Conservation (phyloP, 2,888 invertebrate species). For the Folsomia manolachei region DNA sequence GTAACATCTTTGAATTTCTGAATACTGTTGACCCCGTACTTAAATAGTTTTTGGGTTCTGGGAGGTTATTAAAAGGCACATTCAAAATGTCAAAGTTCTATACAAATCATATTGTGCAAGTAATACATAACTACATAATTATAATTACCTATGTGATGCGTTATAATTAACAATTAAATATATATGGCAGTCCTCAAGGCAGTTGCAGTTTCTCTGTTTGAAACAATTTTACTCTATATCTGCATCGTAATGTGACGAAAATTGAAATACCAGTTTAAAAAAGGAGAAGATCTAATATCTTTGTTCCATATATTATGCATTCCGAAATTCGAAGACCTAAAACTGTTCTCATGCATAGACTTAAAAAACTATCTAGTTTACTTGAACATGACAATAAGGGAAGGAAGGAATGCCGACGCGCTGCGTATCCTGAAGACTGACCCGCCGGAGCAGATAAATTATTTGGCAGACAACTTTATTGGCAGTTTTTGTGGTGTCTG, state of each 20-base stretch:
- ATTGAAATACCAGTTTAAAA: not conserved
- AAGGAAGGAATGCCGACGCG: not conserved
- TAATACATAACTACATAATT: not conserved
- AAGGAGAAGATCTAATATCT: not conserved
- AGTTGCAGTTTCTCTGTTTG: constrained; percentile 3
- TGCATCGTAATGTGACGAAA: not conserved
- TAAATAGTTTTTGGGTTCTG: not conserved
- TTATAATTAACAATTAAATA: not conserved
- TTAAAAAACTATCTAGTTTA: too few relatives aligned
- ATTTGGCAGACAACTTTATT: not conserved
- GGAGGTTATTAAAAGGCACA: constrained; percentile 18
- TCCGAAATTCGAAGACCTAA: too few relatives aligned
- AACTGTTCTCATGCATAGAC: too few relatives aligned
- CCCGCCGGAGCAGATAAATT: not conserved
- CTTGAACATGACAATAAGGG: not conserved
- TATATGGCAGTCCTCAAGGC: constrained; percentile 19
- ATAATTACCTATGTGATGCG: too few relatives aligned
- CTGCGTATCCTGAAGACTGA: not conserved
- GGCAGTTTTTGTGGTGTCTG: not conserved
- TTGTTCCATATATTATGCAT: too few relatives aligned
- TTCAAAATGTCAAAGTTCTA: constrained; percentile 16
- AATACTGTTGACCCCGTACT: constrained; percentile 12
- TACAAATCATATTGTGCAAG: not conserved
- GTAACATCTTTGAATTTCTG: constrained; percentile 13
- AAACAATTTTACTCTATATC: not conserved